Evolutionary conservation across 2,888 invertebrate species (phyloP), one percentile per base, ranked within the genome.

Genomic region (Merodon equestris): DNA sequence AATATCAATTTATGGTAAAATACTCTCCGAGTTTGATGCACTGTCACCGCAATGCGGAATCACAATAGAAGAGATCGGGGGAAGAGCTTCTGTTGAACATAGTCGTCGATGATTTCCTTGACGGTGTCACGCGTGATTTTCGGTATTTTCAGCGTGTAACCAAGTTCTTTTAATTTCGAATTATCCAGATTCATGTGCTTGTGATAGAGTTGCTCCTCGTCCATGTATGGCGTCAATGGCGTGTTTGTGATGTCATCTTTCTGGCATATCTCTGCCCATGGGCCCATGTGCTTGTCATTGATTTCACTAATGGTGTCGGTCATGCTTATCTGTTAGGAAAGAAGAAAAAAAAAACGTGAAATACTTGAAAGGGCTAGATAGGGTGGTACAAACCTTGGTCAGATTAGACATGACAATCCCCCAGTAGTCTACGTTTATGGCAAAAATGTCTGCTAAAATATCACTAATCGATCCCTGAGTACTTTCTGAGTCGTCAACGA

Each of bases 271-370:
- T 94, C 94, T 0, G 96, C 96, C 97, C 97, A 97, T 14, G 97
- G 96, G 0, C 92, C 93, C 90, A 97, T 92, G 88, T 97, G 97
- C 87, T 97, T 97, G 89, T 97, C 97, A 88, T 97, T 97, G 0
- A 96, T 96, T 85, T 97, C 96, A 83, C 96, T 96, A 0, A 96
- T 94, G 4, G 96, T 93, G 9, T 92, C 92, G 0, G 91, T 91
- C 89, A 96, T 92, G 89, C 96, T 96, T 48, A 92, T 90, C 95
- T 95, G 86, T 83, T 85, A 81, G 70, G 73, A 77, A 34, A 79
- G 63, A 15, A 15, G 45, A 14, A 1, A 19, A 17, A 7, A n/a
- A n/a, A n/a, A n/a, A n/a, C n/a, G 9, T 48, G 1, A 0, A 14
- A 36, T 14, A 13, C 1, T 1, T 40, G 13, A 40, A 40, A n/a